Base-by-base conservation (phyloP, 2,797 vertebrate species). In the Hybognathus amarus region DNA sequence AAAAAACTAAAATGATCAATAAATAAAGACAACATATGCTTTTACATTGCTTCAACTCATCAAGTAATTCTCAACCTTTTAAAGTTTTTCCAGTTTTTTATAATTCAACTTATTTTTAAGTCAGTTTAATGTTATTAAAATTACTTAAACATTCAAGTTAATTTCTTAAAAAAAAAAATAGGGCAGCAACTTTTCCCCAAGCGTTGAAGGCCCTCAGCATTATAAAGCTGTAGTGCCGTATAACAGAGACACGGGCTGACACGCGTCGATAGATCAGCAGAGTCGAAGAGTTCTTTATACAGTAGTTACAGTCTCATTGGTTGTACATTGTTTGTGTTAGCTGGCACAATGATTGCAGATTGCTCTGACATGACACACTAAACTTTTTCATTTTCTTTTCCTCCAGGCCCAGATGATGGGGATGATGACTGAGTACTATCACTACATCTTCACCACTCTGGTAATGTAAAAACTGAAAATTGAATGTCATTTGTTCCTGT, bases 361-460 rank as follows among this genome's bases (percentile, higher is more conserved):
- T 83, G 79, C 27, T 42, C 56, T 64, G 61, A 88, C n/a, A 67
- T 86, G 63, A 87, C 66, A 85, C 83, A 86, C 77, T 91, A 63
- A 90, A 85, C 73, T 77, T 85, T 87, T 73, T 85, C 47, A 33
- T 79, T 78, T 33, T 85, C 67, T 47, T 56, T 20, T 77, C 47
- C 75, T 71, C n/a, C 5, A 93, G 98, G 98, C 98, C 67, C 97
- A 99, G 97, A 97, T 97, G 66, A 99, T 99, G 97, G 98, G 98
- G 88, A 99, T 99, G 98, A 99, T 99, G 98, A 99, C 98, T 0
- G 98, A 99, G 87, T 99, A 99, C 91, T 99, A 99, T 95, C 98
- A 99, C 96, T 99, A 98, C 94, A 98, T 99, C 95, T 99, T 99
- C 95, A 99, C 98, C 89, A 99, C 98, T 82, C 95, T 99, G 98